Evolutionary conservation across 2,113 vertebrate species (phyloP).

Genomic region (Sporophila hypoxantha): DNA sequence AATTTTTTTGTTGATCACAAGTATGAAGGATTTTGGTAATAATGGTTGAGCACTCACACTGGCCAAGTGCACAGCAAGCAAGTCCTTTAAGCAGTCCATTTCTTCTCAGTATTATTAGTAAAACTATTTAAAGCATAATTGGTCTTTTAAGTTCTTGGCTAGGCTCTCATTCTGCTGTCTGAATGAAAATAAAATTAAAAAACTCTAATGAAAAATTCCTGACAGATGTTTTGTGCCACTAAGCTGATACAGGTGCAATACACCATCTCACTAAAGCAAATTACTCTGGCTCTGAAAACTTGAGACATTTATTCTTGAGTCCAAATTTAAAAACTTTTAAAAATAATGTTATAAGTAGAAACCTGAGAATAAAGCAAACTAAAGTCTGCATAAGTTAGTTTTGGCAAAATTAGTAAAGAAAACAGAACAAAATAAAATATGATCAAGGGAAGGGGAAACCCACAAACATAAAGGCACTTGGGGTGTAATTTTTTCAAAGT

Average conservation of each 20-base stretch:
- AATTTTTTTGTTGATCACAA: neutral
- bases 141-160: slow-evolving; percentile 12
- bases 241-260: slow-evolving; percentile 43
- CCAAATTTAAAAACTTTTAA: slow-evolving; percentile 44
- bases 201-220: slow-evolving; percentile 30
- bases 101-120: neutral
- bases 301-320: slow-evolving; percentile 26
- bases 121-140: slow-evolving; percentile 25
- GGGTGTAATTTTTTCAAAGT: neutral
- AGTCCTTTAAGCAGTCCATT: neutral
- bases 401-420: slow-evolving; percentile 66
- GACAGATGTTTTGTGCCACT: neutral
- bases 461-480: slow-evolving; percentile 15
- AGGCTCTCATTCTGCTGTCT: neutral
- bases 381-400: slow-evolving; percentile 50
- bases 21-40: neutral
- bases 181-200: slow-evolving; percentile 5
- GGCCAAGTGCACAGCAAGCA: neutral
- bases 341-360: slow-evolving; percentile 29
- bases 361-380: slow-evolving; percentile 48
- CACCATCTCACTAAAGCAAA: slow-evolving; percentile 27
- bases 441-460: slow-evolving; percentile 41
- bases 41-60: neutral
- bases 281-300: slow-evolving; percentile 14
- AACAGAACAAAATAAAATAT: slow-evolving; percentile 59